Evolutionary conservation across 2,113 vertebrate species (phyloP), one percentile per base, ranked within the genome.

Genomic region (Sinocyclocheilus anophthalmus): DNA sequence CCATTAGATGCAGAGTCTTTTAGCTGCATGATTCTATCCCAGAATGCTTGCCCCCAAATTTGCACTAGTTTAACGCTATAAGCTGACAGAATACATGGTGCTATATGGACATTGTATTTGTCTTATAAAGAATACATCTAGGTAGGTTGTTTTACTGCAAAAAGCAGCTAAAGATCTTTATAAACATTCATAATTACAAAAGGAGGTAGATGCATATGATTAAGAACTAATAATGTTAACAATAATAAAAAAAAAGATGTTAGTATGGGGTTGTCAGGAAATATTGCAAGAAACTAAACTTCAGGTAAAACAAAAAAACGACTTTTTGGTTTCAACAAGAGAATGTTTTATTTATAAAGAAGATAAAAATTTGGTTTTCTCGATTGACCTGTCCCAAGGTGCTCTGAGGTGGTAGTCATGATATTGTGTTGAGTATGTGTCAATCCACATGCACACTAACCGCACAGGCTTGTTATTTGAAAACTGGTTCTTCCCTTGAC

Each of bases 21-120:
- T 93, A 95, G 92, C 92, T 96, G 96, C 97, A 97, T 96, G 96
- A 95, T 94, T 92, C 92, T 94, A 81, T 95, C 91, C 95, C 93
- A 91, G 91, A 95, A 94, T 89, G 92, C 91, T 92, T 81, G 69
- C 84, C 85, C 84, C 87, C 84, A 93, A 94, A 92, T 87, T n/a
- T 92, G 90, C 92, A 95, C 92, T 92, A 84, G 89, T 86, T 85
- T 83, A 73, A 85, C 33, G 24, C 18, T 20, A 77, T 75, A 61
- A 92, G 89, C 85, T 89, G 89, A 87, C 86, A 63, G 84, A 85
- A 63, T 86, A 89, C 84, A 91, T 91, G 91, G 91, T 93, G 93
- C 93, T 92, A 92, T 91, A 90, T 75, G 84, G 86, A 87, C 90
- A 89, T 84, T 90, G 88, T 88, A 89, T 37, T 86, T 91, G 45